Evolutionary conservation across 2,113 vertebrate species (phyloP).

Genomic region (Acrocephalus arundinaceus): DNA sequence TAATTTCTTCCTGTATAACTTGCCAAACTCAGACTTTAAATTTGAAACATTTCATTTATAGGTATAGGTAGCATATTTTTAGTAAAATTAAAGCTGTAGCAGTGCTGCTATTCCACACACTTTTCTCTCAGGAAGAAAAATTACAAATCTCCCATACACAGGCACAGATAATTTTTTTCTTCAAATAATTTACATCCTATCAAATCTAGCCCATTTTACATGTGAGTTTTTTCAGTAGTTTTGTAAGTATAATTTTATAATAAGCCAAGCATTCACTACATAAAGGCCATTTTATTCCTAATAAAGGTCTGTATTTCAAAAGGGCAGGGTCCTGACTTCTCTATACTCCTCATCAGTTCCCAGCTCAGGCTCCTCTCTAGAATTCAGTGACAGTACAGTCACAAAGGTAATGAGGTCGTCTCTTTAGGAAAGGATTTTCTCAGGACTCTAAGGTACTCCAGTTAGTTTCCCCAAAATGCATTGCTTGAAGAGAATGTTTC

Average conservation of each 20-base stretch:
- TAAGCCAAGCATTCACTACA: neutral
- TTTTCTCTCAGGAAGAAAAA: neutral
- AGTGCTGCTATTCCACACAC: neutral
- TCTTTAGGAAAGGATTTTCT: neutral
- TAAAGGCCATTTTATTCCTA: neutral
- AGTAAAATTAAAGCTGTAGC: neutral
- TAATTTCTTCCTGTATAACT: neutral
- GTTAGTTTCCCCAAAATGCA: neutral
- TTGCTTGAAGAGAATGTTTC: neutral
- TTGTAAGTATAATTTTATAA: neutral
- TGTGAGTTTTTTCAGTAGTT: neutral
- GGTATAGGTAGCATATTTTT: neutral
- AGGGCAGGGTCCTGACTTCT: neutral
- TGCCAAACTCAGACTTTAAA: neutral
- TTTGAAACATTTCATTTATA: neutral
- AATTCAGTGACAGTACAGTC: neutral
- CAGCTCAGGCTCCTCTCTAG: neutral
- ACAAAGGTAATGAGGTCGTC: neutral
- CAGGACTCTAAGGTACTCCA: neutral
- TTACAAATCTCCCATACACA: neutral
- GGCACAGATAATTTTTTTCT: neutral
- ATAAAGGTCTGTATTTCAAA: neutral
- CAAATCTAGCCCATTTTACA: neutral
- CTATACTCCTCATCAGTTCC: neutral
- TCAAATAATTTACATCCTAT: neutral